These are phyloP conservation scores for Atethmia centrago DNA, from an alignment of 2,888 invertebrate species.

Conservation along the genomic window DNA sequence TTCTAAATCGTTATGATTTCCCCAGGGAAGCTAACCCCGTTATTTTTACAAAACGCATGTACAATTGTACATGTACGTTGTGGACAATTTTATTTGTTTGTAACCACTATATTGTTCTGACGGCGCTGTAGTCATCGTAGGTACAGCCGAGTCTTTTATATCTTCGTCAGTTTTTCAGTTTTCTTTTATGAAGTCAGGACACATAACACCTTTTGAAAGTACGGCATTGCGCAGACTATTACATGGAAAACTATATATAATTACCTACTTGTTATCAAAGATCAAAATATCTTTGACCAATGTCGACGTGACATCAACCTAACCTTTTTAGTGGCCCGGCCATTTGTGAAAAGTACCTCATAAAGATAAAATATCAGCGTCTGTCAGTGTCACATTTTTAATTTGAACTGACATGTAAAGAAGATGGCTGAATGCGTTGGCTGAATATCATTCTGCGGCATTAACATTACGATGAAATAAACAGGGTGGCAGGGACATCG, in stretches of 20 bases:
- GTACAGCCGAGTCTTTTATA: not conserved
- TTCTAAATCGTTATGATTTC: conserved; percentile 74
- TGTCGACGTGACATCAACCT: not conserved
- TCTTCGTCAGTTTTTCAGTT: not conserved
- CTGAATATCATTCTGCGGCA: no score
- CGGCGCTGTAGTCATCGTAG: not conserved
- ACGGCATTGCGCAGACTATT: not conserved
- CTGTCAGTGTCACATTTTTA: not conserved
- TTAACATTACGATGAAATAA: no score
- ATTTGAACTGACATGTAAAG: not conserved
- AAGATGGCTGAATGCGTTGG: no score
- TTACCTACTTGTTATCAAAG: not conserved
- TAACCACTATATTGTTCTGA: conserved; percentile 6
- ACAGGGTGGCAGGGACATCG: no score
- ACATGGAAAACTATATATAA: not conserved
- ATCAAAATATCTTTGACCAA: not conserved
- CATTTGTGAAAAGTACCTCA: not conserved
- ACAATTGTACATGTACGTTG: conserved; percentile 48
- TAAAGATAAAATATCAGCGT: accelerated
- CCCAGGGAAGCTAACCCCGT: conserved; percentile 62
- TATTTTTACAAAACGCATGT: conserved; percentile 63
- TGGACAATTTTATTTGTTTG: conserved; percentile 41
- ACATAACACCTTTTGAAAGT: not conserved
- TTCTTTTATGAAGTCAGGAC: not conserved
- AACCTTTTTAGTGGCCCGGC: no score